Evolutionary conservation across 2,113 vertebrate species (phyloP), one percentile per base, ranked within the genome.

Genomic region (Dasyurus viverrinus): DNA sequence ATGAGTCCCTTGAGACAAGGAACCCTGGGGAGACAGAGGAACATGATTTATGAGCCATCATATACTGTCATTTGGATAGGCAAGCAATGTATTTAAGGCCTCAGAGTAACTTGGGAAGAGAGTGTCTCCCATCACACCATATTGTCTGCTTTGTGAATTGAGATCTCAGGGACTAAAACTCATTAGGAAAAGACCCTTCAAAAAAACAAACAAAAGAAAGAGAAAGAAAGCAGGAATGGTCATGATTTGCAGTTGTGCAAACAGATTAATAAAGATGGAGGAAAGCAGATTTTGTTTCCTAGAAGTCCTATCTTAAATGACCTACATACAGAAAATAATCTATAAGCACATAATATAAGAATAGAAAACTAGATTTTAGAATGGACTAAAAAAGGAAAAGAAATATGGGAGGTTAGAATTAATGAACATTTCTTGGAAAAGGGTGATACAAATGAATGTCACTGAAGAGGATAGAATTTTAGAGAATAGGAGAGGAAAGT

Each of bases 141-240:
- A 42, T n/a, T 42, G 68, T 84, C 68, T 84, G n/a, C 68, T 84
- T 84, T 84, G 68, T 84, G 68, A 84, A 84, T 42, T 84, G 68
- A 84, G 68, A 84, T 84, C 68, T 42, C n/a, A 84, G n/a, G n/a
- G 68, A 84, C 36, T 84, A 42, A 84, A 84, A 84, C 36, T 84
- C 19, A 0, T 42, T 16, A 84, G 68, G n/a, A 42, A 84, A 84
- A 42, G 68, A 19, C 36, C 68, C 68, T 84, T 84, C 68, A 84
- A 42, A 84, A 84, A 84, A 84, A 84, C n/a, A 84, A 84, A 84
- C 68, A 84, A 84, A 84, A 84, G 68, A 84, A 84, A 84, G n/a
- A 84, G 19, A 42, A 84, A 84, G 68, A 84, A 84, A 42, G 68
- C 68, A 23, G n/a, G 36, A 84, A 36, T 23, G 6, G n/a, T 42